Evolutionary conservation across 1,140 invertebrate genomes (phyloP), one percentile per base, ranked within the genome.

Genomic region (Panagrolaimus sp.): DNA sequence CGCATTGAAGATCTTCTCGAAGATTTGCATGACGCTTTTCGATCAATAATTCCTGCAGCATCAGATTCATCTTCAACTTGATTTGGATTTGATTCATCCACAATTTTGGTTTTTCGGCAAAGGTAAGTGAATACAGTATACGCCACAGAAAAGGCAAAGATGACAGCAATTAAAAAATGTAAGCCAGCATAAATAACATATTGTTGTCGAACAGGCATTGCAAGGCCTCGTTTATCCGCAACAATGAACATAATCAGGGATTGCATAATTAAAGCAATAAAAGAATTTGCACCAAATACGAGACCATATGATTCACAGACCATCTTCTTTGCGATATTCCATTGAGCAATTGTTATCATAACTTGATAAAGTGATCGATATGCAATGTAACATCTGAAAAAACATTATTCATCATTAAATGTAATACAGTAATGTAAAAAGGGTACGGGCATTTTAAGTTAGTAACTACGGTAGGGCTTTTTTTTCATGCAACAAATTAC

Each of bases 271-370:
- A 83, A 64, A 38, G 81, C 78, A 7, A 83, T 65, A 67, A 83
- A 83, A 14, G 78, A 78, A 62, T 83, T 83, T 21, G 70, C 73
- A 24, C 82, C 82, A 73, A 83, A 83, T 65, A 83, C 78, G 15
- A 83, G 73, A 4, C 80, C 82, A 68, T 83, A 83, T 46, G 78
- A 73, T 63, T 83, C 78, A 64, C 69, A 75, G 14, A 70, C 46
- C 63, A 83, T 76, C 43, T 78, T 75, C 24, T 72, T 69, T 8
- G 82, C 82, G 32, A 83, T 80, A 65, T 83, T 83, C 58, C 73
- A 80, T 47, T 81, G 78, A 26, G 82, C 82, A 73, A 83, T 79
- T 10, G 82, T 81, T 24, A 83, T 79, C 46, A 83, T 83, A 43
- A 78, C 78, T 63, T 83, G 82, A 69, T 81, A 83, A 3, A 77